These are phyloP conservation scores for Sebastes hubbsi DNA, from an alignment of 2,797 vertebrate species.

Conservation along the genomic window DNA sequence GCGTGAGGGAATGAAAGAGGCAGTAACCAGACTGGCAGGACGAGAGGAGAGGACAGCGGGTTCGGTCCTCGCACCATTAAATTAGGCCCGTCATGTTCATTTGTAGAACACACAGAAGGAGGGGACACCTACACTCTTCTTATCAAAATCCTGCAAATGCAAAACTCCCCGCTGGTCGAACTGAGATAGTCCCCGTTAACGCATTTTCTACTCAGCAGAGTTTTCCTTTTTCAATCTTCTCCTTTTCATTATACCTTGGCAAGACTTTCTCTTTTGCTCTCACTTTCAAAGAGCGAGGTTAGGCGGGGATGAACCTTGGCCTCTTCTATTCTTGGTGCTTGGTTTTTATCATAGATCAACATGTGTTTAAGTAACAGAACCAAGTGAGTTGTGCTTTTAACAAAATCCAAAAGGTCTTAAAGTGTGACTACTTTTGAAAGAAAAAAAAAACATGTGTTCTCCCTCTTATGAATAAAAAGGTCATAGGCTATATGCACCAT, in stretches of 20 bases:
- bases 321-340: background rate
- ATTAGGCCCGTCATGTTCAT: conserved; percentile 77
- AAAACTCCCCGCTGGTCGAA: conserved; percentile 31
- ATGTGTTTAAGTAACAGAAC: background rate
- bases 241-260: conserved; percentile 36
- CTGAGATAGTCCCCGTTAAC: conserved; percentile 24
- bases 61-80: conserved; percentile 60
- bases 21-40: conserved; percentile 61
- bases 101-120: conserved; percentile 59
- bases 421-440: background rate
- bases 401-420: background rate
- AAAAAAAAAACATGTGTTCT: background rate
- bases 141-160: conserved; percentile 53
- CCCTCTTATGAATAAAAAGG: background rate
- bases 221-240: conserved; percentile 43
- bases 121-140: conserved; percentile 45
- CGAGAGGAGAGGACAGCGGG: conserved; percentile 63
- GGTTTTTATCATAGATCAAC: conserved; percentile 7
- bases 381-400: background rate
- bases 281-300: conserved; percentile 21
- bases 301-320: conserved; percentile 1
- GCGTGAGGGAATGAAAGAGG: conserved; percentile 75
- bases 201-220: conserved; percentile 18
- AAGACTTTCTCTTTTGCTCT: conserved; percentile 13
- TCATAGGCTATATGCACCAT: background rate